Percentiles rank a stretch among this genome's conserved stretches.
Evolutionary conservation across 2,888 invertebrate species (phyloP).

Genomic region (Melanostoma mellinum): DNA sequence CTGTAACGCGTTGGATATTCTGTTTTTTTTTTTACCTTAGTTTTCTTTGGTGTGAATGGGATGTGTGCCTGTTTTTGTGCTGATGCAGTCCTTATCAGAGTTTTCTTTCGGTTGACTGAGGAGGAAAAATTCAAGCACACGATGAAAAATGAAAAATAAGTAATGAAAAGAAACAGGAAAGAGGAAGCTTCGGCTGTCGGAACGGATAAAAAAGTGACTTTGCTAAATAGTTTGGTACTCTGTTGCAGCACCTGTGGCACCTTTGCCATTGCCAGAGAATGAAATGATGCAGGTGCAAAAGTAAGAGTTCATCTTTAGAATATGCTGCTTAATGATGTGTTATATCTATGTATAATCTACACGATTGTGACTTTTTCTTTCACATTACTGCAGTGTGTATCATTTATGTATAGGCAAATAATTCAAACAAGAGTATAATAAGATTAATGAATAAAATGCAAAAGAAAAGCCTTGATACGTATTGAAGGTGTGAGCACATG

Average conservation of each 20-base stretch:
- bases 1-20: conserved; percentile 23
- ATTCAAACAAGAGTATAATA: too few relatives aligned
- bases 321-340: conserved; percentile 70
- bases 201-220: conserved; percentile 28
- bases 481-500: too few relatives aligned
- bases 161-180: conserved; percentile 37
- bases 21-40: conserved; percentile 33
- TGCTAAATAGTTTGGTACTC: conserved; percentile 57
- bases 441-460: too few relatives aligned
- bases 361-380: conserved; percentile 7
- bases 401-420: too few relatives aligned
- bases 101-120: conserved; percentile 55
- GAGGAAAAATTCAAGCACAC: conserved; percentile 13
- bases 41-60: conserved; percentile 41
- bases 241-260: conserved; percentile 61
- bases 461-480: too few relatives aligned
- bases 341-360: conserved; percentile 50
- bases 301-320: conserved; percentile 58
- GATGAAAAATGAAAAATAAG: conserved; percentile 17
- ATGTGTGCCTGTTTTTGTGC: conserved; percentile 36
- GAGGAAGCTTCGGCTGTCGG: conserved; percentile 47
- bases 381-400: background rate
- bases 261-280: conserved; percentile 14
- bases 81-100: conserved; percentile 51
- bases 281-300: conserved; percentile 44